Base-by-base conservation (phyloP, 1,140 invertebrate genomes). In the Procambarus virginalis region DNA sequence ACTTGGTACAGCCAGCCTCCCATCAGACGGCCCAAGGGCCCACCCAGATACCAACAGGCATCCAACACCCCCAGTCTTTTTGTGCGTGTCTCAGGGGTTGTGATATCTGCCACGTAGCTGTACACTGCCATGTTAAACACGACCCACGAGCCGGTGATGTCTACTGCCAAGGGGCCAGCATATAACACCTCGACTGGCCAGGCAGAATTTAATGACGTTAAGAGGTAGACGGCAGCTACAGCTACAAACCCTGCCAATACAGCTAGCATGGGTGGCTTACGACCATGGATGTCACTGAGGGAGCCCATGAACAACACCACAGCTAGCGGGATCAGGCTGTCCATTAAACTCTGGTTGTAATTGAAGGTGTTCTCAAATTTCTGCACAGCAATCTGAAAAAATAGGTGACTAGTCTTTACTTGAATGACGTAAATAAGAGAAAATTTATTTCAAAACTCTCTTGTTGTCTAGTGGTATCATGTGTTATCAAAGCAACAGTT, bases 31-130 rank as follows among this genome's bases (percentile, higher is more conserved):
- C 92, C 92, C 22, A 91, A 12, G 2, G 92, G 92, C 0, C 78
- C 84, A 4, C 92, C 92, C 9, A 91, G 4, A 49, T 91, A 92
- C 92, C 92, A 92, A 20, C 75, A 46, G 20, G 86, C 92, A 77
- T 93, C 94, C 34, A 94, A 76, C 17, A 94, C 92, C 0, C 93
- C 93, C n/a, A 94, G 93, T 76, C 94, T 82, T 70, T 92, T 92
- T 5, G 94, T 94, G 82, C 94, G 93, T 1, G 91, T 91, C 48
- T 92, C 82, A 2, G 92, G 78, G n/a, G 91, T 84, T 3, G 93
- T 93, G 48, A 94, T 93, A 84, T 94, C 93, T 1, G 93, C 92
- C 17, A 94, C 92, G 82, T 94, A 94, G 80, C 94, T 94, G 90
- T 94, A 94, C 17, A 93, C 93, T 17, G 93, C 93, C 92, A 94